A percentile compares a stretch with the other conserved stretches of the same genome.
Evolutionary conservation across 64 coral and sea anemone species (phyloP).

Genomic region (Montipora cactus): DNA sequence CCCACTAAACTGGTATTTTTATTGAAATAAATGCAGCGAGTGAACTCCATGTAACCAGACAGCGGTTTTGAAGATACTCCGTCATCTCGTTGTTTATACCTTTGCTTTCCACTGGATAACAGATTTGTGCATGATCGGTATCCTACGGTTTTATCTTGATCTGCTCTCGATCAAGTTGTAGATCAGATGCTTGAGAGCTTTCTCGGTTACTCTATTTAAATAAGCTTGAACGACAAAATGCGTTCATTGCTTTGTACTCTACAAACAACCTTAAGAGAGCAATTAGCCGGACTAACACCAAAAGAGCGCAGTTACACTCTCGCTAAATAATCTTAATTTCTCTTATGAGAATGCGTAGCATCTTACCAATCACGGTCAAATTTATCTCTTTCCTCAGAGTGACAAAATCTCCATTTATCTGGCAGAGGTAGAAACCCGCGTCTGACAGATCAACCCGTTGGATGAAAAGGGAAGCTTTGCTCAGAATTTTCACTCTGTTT

Average conservation of each 20-base stretch:
- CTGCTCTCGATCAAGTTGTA: background rate
- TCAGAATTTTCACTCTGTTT: constrained; percentile 73
- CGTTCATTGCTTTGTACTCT: constrained; percentile 12
- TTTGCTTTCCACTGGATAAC: constrained; percentile 18
- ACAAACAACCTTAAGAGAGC: constrained; percentile 12
- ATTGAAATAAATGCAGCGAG: background rate
- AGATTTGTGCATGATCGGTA: constrained; percentile 27
- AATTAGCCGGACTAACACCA: constrained; percentile 6
- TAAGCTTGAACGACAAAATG: background rate
- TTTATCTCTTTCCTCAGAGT: constrained; percentile 67
- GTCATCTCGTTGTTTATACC: constrained; percentile 29
- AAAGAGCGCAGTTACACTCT: background rate
- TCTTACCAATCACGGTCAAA: constrained; percentile 76
- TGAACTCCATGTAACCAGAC: background rate
- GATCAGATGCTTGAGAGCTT: background rate
- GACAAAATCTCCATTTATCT: constrained; percentile 59
- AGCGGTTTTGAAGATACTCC: background rate
- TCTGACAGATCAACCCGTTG: constrained; percentile 65
- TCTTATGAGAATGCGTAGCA: background rate
- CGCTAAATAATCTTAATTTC: no score
- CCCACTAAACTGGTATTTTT: background rate
- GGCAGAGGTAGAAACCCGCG: constrained; percentile 77
- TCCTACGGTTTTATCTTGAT: background rate
- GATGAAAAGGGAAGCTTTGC: constrained; percentile 75
- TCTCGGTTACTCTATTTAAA: constrained; percentile 39